A percentile compares a stretch with the other conserved stretches of the same genome.
Conservation (phyloP, 2,113 vertebrate genomes). For the Theristicus caerulescens region DNA sequence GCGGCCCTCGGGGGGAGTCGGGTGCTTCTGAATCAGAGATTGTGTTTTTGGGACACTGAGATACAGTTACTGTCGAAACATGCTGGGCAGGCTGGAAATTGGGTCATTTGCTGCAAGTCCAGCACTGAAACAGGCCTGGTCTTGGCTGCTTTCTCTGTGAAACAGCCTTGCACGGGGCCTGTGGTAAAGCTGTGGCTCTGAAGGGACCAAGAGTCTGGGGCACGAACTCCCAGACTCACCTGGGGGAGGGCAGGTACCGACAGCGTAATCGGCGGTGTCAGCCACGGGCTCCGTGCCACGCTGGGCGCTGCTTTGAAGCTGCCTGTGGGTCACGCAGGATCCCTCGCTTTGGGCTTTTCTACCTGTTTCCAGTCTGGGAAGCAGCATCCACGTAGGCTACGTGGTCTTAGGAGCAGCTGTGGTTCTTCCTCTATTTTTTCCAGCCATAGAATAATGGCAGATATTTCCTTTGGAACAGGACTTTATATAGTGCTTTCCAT, state of each 20-base stretch:
- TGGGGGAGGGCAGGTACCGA: background rate
- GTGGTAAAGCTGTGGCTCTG: background rate
- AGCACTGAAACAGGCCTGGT: background rate
- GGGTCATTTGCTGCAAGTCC: background rate
- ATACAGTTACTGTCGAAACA: background rate
- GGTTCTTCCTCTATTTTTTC: background rate
- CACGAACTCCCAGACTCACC: fast-evolving
- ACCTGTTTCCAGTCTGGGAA: background rate
- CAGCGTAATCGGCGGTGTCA: fast-evolving
- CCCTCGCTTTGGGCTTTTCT: background rate
- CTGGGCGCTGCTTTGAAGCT: background rate
- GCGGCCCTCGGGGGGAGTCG: fast-evolving
- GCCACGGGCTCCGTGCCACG: background rate
- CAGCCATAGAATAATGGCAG: background rate
- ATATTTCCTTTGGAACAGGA: background rate
- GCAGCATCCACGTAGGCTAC: background rate
- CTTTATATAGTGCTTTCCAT: background rate
- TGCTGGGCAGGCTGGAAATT: background rate
- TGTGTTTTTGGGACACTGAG: background rate
- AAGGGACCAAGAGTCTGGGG: background rate
- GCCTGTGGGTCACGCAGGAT: background rate
- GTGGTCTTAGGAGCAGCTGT: background rate
- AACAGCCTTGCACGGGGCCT: background rate
- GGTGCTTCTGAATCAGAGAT: background rate
- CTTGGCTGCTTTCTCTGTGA: background rate